Evolutionary conservation across 2,888 invertebrate genomes (phyloP), one percentile per base, ranked within the genome.

Genomic region (Nephrocerus scutellatus): DNA sequence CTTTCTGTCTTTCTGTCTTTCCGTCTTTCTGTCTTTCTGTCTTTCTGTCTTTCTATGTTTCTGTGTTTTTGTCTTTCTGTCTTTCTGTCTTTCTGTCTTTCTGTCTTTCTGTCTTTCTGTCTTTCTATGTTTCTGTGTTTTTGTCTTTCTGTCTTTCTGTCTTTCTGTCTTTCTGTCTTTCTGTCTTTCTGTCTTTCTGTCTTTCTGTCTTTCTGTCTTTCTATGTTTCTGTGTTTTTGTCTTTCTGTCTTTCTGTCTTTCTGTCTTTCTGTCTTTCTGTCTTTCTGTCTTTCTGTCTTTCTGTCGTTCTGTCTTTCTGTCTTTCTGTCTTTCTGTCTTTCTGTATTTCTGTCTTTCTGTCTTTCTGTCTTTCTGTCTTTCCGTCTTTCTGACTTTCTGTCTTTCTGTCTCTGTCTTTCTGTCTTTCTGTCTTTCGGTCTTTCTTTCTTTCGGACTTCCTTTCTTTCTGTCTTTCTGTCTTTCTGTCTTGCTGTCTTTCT

Each of bases 51-150:
- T n/a, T n/a, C n/a, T 10, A 14, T n/a, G n/a, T n/a, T n/a, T n/a
- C n/a, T n/a, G 23, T 15, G 10, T 29, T 29, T 15, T 31, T 22
- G 31, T 31, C 31, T 31, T 13, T 15, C n/a, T 31, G 20, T 21
- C 22, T 29, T n/a, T 6, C 25, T 36, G 23, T 40, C 25, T 34
- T 34, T 42, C 25, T 43, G 32, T 45, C 38, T 44, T 41, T 47
- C 43, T 46, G 44, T 43, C 44, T 44, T 39, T 49, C 39, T 45
- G 38, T 42, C 39, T 39, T 30, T 22, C 38, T 41, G 47, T 47
- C 47, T 43, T 41, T 43, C 20, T 32, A 10, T 19, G 8, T 12
- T 12, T 30, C 5, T 19, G 30, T 30, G 4, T 30, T 18, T 30
- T 8, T 18, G n/a, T 19, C 28, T 10, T 26, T 26, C 5, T 15